Evolutionary conservation across 2,113 vertebrate genomes (phyloP).

Genomic region (Neolamprologus kungweensis): DNA sequence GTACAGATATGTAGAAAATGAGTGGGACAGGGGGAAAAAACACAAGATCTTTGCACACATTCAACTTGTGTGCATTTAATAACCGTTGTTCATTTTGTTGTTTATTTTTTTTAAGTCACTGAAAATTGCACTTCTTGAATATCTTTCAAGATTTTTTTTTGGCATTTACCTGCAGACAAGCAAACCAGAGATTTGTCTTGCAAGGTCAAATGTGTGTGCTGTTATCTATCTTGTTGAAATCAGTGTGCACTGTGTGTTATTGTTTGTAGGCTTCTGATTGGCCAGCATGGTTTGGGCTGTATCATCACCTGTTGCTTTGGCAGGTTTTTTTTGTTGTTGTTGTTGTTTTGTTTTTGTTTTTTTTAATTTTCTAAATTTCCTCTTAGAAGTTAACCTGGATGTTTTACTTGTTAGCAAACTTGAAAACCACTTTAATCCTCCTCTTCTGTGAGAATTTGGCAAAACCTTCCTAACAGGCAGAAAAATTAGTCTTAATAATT

Average conservation of each 20-base stretch:
- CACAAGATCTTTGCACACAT: background rate
- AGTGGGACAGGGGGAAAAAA: background rate
- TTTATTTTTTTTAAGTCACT: background rate
- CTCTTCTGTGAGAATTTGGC: background rate
- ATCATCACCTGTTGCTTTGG: background rate
- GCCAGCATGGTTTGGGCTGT: background rate
- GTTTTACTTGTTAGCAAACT: background rate
- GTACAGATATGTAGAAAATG: background rate
- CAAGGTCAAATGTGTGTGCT: background rate
- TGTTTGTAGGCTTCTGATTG: background rate
- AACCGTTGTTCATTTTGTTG: background rate
- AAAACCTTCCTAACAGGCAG: background rate
- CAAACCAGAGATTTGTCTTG: background rate
- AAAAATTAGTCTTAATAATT: background rate
- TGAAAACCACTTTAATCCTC: background rate
- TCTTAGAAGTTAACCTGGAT: background rate
- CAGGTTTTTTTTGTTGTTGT: accelerated
- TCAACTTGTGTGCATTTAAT: background rate
- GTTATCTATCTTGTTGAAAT: background rate
- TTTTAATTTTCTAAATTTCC: background rate
- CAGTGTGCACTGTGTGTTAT: background rate
- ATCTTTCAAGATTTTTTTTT: accelerated
- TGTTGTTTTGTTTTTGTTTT: accelerated
- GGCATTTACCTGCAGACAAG: background rate
- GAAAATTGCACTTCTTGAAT: background rate